Conservation (phyloP, 2,113 vertebrate genomes). For the Haemorhous mexicanus region DNA sequence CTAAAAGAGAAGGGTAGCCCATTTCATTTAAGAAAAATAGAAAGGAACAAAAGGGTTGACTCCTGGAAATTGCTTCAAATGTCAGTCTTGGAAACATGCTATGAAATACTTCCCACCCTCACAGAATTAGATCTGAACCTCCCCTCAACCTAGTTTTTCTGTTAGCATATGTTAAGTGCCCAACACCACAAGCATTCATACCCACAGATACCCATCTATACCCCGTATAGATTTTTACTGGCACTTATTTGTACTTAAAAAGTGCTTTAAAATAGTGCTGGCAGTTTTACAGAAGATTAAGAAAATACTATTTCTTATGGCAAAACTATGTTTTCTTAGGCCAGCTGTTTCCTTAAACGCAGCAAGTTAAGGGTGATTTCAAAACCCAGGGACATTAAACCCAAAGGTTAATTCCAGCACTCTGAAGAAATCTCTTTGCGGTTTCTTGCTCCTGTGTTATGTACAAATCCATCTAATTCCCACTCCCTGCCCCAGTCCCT, state of each 20-base stretch:
- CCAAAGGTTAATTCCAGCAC: background rate
- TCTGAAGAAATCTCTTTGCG: background rate
- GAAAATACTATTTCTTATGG: background rate
- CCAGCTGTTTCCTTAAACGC: background rate
- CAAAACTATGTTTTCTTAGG: background rate
- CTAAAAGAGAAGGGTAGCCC: background rate
- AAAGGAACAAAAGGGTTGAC: background rate
- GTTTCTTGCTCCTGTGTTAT: background rate
- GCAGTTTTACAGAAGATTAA: background rate
- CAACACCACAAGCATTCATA: background rate
- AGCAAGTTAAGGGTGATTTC: background rate
- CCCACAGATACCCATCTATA: background rate
- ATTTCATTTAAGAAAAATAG: background rate
- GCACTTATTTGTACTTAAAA: background rate
- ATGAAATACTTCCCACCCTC: background rate
- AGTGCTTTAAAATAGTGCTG: background rate
- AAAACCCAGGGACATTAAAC: background rate
- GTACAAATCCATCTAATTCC: background rate
- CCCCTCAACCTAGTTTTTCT: rapidly evolving
- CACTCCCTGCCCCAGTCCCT: background rate
- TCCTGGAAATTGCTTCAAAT: background rate
- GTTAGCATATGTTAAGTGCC: background rate
- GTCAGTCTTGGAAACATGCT: background rate
- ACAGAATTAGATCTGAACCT: background rate
- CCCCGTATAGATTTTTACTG: background rate